Percentiles rank a stretch among this genome's conserved stretches.
Evolutionary conservation across 2,888 invertebrate species (phyloP).

Genomic region (Cryptocheilus praepositus): DNA sequence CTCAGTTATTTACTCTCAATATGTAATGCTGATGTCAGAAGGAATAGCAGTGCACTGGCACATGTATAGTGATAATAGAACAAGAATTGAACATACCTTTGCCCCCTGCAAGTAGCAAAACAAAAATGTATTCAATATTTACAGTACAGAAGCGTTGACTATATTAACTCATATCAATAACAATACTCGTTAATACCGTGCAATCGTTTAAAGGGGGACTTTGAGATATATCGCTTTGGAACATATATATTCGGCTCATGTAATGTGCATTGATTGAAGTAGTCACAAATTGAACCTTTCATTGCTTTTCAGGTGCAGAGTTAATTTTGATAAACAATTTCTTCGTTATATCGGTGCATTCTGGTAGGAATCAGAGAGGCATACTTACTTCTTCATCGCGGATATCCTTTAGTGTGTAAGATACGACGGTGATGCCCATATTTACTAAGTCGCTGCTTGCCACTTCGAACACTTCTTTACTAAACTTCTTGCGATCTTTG

Average conservation of each 20-base stretch:
- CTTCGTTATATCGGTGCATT: too few relatives aligned
- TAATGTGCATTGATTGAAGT: conserved; percentile 2
- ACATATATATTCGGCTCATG: neutral
- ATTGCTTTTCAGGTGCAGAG: neutral
- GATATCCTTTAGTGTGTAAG: conserved; percentile 95
- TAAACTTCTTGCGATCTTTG: conserved; percentile 96
- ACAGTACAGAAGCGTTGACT: conserved; percentile 41
- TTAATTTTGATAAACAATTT: too few relatives aligned
- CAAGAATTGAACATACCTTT: conserved; percentile 78
- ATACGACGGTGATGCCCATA: conserved; percentile 97
- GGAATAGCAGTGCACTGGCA: conserved; percentile 47
- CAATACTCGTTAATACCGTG: conserved; percentile 33
- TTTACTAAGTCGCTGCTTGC: conserved; percentile 96
- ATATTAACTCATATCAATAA: conserved; percentile 43
- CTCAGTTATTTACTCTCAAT: conserved; percentile 14
- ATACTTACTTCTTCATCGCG: conserved; percentile 92
- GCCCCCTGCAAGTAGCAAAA: conserved; percentile 78
- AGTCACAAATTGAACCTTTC: neutral
- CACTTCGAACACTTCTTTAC: conserved; percentile 95
- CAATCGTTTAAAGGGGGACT: conserved; percentile 54
- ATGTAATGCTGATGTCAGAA: conserved; percentile 35
- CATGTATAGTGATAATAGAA: conserved; percentile 45
- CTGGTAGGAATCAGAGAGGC: neutral
- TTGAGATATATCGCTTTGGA: conserved; percentile 18
- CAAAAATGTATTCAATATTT: conserved; percentile 66